phyloP scores from a whole-genome alignment of 2,113 vertebrate species.

The Zapornia atra region DNA sequence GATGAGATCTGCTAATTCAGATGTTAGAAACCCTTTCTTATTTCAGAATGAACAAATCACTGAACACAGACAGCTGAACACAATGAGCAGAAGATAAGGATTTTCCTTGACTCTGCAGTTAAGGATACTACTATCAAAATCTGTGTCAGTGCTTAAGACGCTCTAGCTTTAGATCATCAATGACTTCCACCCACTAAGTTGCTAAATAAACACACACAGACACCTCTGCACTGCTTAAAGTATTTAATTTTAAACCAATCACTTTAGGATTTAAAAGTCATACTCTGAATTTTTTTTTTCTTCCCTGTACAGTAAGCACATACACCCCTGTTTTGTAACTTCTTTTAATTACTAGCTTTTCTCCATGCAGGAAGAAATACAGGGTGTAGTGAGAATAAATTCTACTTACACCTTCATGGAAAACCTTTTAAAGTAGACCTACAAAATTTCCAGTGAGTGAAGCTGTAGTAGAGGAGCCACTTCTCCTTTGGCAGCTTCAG shows the following conservation, averaged over 20 bases:
- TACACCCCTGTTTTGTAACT: neutral
- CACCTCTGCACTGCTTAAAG: neutral
- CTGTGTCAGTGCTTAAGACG: neutral
- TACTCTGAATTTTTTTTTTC: rapidly evolving
- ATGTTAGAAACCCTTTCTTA: neutral
- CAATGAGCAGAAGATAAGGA: neutral
- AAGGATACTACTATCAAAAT: neutral
- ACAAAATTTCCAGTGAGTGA: neutral
- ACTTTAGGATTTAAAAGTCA: neutral
- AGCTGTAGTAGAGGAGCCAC: neutral
- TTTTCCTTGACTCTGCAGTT: neutral
- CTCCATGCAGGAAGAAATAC: neutral
- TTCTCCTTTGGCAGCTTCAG: neutral
- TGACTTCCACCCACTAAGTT: neutral
- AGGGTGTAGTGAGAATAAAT: neutral
- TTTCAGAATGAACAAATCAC: neutral
- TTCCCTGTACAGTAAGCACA: neutral
- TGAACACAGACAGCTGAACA: neutral
- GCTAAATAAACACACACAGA: neutral
- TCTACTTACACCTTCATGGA: too few species aligned
- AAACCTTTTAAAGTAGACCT: neutral
- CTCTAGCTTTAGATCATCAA: neutral
- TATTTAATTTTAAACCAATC: neutral
- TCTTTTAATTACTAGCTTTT: neutral
- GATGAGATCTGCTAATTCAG: neutral